phyloP scores from a whole-genome alignment of 2,888 invertebrate genomes.

The Scelioninae gen. 1 region DNA sequence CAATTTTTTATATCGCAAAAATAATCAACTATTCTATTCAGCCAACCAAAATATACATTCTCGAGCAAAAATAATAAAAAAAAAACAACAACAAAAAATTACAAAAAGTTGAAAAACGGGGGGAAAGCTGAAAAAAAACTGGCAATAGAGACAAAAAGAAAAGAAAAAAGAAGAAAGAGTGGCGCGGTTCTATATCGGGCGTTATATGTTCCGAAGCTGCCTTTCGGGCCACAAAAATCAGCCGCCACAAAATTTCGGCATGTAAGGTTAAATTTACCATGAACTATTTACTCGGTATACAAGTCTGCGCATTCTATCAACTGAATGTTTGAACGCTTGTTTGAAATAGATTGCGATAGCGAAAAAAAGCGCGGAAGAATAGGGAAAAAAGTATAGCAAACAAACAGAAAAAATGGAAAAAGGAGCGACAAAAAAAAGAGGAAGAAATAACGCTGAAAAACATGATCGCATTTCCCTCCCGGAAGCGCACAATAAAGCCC shows the following conservation, averaged over 20 bases:
- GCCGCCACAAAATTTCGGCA: slow-evolving; percentile 54
- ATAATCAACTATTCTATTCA: slow-evolving; percentile 54
- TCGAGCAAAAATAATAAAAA: slow-evolving; percentile 16
- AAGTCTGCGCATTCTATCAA: slow-evolving; percentile 53
- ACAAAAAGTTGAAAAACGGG: too few relatives aligned
- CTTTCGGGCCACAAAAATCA: slow-evolving; percentile 55
- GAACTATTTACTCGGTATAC: slow-evolving; percentile 59
- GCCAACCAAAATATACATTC: slow-evolving; percentile 33
- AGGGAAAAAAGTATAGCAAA: slow-evolving; percentile 58
- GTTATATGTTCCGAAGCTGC: too few relatives aligned
- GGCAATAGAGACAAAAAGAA: too few relatives aligned
- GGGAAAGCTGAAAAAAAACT: too few relatives aligned
- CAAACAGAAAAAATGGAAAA: slow-evolving; percentile 55
- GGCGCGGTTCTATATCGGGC: too few relatives aligned
- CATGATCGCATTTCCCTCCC: slow-evolving; percentile 64
- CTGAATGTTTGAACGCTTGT: slow-evolving; percentile 62
- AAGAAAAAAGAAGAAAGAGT: too few relatives aligned
- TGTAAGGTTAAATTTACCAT: slow-evolving; percentile 58
- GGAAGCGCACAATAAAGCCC: too few relatives aligned
- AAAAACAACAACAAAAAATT: slow-evolving; percentile 10
- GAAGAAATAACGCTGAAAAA: slow-evolving; percentile 68
- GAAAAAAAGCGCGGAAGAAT: slow-evolving; percentile 61
- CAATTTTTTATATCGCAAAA: slow-evolving; percentile 46
- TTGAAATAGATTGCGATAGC: slow-evolving; percentile 54
- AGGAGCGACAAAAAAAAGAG: slow-evolving; percentile 23